Base-by-base conservation (phyloP, 2,888 invertebrate species). In the Eupeodes latifasciatus region DNA sequence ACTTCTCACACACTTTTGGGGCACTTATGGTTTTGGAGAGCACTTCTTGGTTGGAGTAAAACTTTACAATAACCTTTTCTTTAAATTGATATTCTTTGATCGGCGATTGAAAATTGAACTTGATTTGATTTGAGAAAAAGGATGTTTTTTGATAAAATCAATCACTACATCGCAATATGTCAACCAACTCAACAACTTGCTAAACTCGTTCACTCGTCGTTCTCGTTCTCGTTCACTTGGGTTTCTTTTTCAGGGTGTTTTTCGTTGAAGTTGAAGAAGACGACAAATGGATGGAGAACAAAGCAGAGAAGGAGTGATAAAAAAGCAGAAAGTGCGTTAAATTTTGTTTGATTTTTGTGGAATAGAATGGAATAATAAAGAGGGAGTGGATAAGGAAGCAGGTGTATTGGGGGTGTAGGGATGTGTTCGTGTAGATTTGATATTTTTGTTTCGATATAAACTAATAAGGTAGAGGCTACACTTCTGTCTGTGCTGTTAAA, bases 101-200 rank as follows among this genome's bases (percentile, higher is more conserved):
- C 51, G 57, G 71, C 69, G 57, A 75, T 71, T 66, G 12, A 53
- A 72, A 55, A 87, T 88, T 84, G 78, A 88, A 84, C 67, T 87
- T 87, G 80, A 59, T 72, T 88, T 81, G 57, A 84, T 81, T 71
- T 34, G 72, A 88, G 53, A 78, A 85, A 75, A 74, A 88, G 84
- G 81, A 88, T 66, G 69, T 80, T 75, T 80, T 69, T 86, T 81
- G 80, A 87, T 75, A 88, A 88, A 88, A 88, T 84, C 88, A 88
- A 88, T 88, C 88, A 88, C 87, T 88, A 88, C 88, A 88, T 88
- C 88, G 88, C 88, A 88, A 85, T 88, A 88, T 85, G 88, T 85
- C 84, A 88, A 88, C 88, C 88, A 88, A 88, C 88, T 88, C 84
- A 88, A 88, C 88, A 88, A 88, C 88, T 88, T 88, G 88, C 88